phyloP scores from a whole-genome alignment of 2,797 vertebrate species.

The Myotis planiceps region DNA sequence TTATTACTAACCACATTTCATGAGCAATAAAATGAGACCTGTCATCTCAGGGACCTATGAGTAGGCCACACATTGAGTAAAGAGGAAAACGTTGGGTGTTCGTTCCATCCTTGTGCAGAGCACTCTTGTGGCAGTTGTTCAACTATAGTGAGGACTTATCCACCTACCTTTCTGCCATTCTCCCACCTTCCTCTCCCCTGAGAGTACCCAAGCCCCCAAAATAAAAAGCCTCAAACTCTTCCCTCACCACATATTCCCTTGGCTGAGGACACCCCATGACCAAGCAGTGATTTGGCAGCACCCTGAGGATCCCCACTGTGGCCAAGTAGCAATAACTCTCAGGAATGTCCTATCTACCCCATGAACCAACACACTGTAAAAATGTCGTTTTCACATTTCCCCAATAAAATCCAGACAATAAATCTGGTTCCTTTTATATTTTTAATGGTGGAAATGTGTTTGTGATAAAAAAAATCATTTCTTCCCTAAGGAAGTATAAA shows the following conservation, averaged over 20 bases:
- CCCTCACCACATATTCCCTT: background rate
- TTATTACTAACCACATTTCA: background rate
- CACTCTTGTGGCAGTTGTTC: background rate
- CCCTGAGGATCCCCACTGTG: background rate
- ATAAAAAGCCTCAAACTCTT: background rate
- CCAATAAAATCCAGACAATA: slow-evolving; percentile 81
- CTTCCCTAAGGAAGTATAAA: slow-evolving; percentile 6
- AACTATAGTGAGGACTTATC: background rate
- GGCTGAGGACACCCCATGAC: background rate
- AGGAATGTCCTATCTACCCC: slow-evolving; percentile 50
- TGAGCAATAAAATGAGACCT: background rate
- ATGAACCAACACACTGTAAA: slow-evolving; percentile 73
- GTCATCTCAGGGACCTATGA: background rate
- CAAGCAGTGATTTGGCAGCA: background rate
- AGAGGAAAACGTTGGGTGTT: background rate
- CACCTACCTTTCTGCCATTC: background rate
- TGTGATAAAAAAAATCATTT: slow-evolving; percentile 71
- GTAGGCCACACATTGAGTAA: background rate
- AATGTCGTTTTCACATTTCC: slow-evolving; percentile 82
- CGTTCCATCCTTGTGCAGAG: background rate
- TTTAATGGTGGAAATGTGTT: slow-evolving; percentile 82
- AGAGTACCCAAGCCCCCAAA: background rate
- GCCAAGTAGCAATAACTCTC: background rate
- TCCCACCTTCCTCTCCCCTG: background rate
- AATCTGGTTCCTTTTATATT: slow-evolving; percentile 83